Conservation (phyloP, 2,113 vertebrate genomes). For the Poeciliopsis prolifica region DNA sequence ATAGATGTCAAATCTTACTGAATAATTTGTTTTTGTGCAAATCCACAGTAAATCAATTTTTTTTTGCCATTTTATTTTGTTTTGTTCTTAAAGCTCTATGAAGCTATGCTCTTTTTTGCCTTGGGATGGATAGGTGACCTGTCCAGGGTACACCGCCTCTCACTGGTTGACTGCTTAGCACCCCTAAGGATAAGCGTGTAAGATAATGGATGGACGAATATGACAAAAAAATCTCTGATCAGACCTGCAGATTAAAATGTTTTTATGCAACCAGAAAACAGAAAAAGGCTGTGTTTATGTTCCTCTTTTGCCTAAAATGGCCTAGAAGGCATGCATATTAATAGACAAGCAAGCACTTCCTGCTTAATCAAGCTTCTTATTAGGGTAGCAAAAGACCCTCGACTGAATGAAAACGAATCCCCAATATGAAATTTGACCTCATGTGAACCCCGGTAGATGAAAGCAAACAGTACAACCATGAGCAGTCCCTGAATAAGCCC, state of each 20-base stretch:
- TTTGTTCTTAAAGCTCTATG: neutral
- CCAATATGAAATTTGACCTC: slow-evolving; percentile 47
- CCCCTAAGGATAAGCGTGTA: no score
- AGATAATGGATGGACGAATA: no score
- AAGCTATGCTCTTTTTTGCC: neutral
- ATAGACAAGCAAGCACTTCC: slow-evolving; percentile 29
- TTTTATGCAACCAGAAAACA: neutral
- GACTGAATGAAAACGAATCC: slow-evolving; percentile 28
- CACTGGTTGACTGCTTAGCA: no score
- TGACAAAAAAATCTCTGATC: neutral
- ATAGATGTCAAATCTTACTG: no score
- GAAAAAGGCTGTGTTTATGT: slow-evolving; percentile 1
- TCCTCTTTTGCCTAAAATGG: slow-evolving; percentile 6
- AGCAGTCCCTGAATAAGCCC: slow-evolving; percentile 46
- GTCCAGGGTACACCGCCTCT: no score
- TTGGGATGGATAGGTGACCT: no score
- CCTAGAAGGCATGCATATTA: slow-evolving; percentile 12
- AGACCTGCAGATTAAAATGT: neutral
- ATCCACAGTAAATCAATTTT: neutral
- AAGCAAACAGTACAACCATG: slow-evolving; percentile 52
- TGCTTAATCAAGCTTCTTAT: slow-evolving; percentile 29
- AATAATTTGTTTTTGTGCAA: neutral
- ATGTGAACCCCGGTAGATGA: slow-evolving; percentile 32
- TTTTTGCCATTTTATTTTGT: neutral
- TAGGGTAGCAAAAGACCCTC: slow-evolving; percentile 22